Evolutionary conservation across 2,113 vertebrate species (phyloP).

Genomic region (Morphnarchus princeps): DNA sequence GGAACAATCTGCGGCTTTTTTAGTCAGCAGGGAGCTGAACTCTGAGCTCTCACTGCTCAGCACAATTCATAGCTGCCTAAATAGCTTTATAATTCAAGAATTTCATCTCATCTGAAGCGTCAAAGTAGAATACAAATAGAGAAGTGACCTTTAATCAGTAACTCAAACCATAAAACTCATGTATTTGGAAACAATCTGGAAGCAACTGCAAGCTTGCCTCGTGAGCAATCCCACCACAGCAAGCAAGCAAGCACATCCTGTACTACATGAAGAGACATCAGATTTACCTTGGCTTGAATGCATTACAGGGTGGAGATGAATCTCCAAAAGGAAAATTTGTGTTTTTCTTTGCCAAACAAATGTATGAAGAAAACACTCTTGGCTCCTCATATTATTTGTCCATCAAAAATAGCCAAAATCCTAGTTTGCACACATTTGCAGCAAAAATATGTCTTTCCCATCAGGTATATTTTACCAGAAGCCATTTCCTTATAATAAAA

Average conservation of each 20-base stretch:
- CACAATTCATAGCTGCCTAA: constrained; percentile 38
- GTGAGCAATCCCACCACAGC: neutral
- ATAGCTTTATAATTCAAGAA: constrained; percentile 50
- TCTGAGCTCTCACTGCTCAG: constrained; percentile 46
- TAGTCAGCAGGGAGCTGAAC: constrained; percentile 47
- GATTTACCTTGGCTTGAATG: neutral
- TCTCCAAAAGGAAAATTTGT: neutral
- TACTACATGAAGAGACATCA: neutral
- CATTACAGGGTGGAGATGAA: neutral
- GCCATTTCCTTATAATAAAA: neutral
- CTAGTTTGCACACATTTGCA: neutral
- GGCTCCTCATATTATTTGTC: neutral
- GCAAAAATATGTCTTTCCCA: neutral
- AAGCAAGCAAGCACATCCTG: neutral
- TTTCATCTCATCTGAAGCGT: constrained; percentile 19
- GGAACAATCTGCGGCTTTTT: neutral
- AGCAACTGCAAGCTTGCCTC: neutral
- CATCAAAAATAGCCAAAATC: neutral
- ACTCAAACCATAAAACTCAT: neutral
- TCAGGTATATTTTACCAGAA: neutral
- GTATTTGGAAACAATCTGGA: constrained; percentile 12
- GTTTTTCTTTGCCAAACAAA: neutral
- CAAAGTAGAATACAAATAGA: constrained; percentile 54
- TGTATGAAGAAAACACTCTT: neutral
- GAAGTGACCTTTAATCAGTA: constrained; percentile 23